These are phyloP conservation scores for Crotalus helleri DNA, from an alignment of 2,113 vertebrate genomes.

Conservation along the genomic window DNA sequence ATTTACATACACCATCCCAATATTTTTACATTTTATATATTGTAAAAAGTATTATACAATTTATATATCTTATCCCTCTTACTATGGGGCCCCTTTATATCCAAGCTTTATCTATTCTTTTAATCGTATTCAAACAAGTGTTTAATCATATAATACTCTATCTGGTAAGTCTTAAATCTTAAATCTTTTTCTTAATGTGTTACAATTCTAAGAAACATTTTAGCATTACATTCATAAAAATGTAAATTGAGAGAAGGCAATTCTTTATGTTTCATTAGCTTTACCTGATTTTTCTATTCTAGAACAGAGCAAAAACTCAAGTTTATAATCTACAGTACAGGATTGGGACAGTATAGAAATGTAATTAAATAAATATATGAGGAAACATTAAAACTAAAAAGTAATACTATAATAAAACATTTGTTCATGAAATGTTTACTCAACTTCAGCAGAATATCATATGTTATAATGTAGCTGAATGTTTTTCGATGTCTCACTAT, in stretches of 20 bases:
- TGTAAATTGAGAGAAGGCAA: slow-evolving; percentile 37
- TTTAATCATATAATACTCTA: too few relatives aligned
- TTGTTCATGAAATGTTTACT: neutral
- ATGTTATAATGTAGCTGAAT: neutral
- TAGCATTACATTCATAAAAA: slow-evolving; percentile 28
- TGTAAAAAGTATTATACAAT: too few relatives aligned
- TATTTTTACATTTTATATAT: too few relatives aligned
- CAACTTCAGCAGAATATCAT: neutral
- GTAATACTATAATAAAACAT: neutral
- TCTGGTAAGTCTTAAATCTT: neutral
- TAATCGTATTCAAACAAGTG: too few relatives aligned
- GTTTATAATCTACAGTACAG: slow-evolving; percentile 27
- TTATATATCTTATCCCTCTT: too few relatives aligned
- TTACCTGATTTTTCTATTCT: slow-evolving; percentile 48
- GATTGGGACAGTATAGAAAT: neutral
- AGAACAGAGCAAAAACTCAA: slow-evolving; percentile 41
- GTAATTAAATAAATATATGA: slow-evolving; percentile 35
- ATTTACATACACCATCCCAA: too few relatives aligned
- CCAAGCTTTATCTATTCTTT: too few relatives aligned
- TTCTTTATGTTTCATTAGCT: slow-evolving; percentile 33
- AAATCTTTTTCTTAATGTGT: neutral
- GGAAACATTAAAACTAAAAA: slow-evolving; percentile 25
- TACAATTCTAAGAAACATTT: slow-evolving; percentile 45
- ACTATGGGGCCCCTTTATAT: too few relatives aligned
- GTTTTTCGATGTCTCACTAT: neutral